A percentile compares a stretch with the other conserved stretches of the same genome.
Conservation (phyloP, 2,797 vertebrate genomes). For the Phataginus tetradactyla region DNA sequence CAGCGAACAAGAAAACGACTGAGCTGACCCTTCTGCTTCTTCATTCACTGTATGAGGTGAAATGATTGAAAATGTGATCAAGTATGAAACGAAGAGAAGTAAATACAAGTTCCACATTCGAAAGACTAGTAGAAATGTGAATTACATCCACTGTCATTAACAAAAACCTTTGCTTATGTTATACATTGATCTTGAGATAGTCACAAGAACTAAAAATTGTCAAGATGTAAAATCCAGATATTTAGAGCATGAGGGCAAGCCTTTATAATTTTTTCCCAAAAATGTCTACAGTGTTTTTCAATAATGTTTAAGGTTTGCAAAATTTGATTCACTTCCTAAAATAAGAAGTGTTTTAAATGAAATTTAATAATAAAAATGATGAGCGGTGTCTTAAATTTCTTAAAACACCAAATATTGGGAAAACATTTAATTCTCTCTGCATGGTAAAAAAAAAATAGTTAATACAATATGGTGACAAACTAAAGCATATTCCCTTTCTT, state of each 20-base stretch:
- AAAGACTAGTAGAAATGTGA: conserved; percentile 38
- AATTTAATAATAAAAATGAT: conserved; percentile 19
- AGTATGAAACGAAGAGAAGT: conserved; percentile 54
- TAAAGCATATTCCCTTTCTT: not conserved
- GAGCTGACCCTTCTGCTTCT: not conserved
- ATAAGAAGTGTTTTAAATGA: not conserved
- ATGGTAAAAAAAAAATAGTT: not conserved
- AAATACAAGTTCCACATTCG: conserved; percentile 52
- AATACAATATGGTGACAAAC: not conserved
- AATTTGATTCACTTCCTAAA: not conserved
- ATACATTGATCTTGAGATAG: conserved; percentile 41
- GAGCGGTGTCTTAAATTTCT: not conserved
- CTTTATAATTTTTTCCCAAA: not conserved
- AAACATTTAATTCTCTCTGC: not conserved
- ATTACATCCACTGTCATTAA: not conserved
- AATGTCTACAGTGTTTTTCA: conserved; percentile 6
- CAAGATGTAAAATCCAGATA: conserved; percentile 35
- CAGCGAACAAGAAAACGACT: conserved; percentile 5
- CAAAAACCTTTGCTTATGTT: conserved; percentile 17
- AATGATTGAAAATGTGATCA: conserved; percentile 64
- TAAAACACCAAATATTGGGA: not conserved
- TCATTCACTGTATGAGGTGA: not conserved
- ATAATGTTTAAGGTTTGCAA: not conserved
- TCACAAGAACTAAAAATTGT: conserved; percentile 54
- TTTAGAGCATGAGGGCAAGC: not conserved